Evolutionary conservation across 1,140 invertebrate genomes (phyloP), one percentile per base, ranked within the genome.

Genomic region (Lysiphlebus fabarum): DNA sequence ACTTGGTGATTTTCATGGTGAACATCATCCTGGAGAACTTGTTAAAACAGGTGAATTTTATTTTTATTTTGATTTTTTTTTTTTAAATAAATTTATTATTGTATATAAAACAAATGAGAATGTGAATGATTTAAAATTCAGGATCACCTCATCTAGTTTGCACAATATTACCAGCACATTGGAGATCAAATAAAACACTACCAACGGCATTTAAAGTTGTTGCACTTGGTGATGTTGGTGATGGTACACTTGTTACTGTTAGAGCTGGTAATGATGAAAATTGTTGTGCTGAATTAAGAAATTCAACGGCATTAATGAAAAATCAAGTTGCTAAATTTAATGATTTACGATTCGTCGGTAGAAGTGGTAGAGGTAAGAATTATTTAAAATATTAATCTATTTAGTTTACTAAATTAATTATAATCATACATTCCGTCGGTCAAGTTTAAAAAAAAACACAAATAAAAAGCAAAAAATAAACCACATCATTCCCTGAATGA

Each of bases 311-410:
- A 7, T 86, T 96, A 63, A 95, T 98, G 91, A 97, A 97, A 81
- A 96, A 96, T 77, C 92, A 96, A 80, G 90, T 98, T 62, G 96
- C 96, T 59, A 97, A 97, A 81, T 99, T 99, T 80, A 97, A 96
- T 76, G 96, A 99, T 82, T 82, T 99, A 58, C 85, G 96, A 76
- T 99, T 99, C 82, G 93, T 99, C 65, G 96, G 96, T 53, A 84
- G 95, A 70, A 96, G 93, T 72, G 96, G 96, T 67, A 86, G 96
- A 89, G 96, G 96, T 96, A 78, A 92, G n/a, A n/a, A n/a, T n/a
- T n/a, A n/a, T n/a, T n/a, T n/a, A n/a, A n/a, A n/a, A n/a, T n/a
- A n/a, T n/a, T n/a, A n/a, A n/a, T n/a, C n/a, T n/a, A n/a, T n/a
- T n/a, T n/a, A n/a, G n/a, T n/a, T n/a, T n/a, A n/a, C n/a, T n/a